Base-by-base conservation (phyloP, 2,888 invertebrate genomes). In the Thymelicus acteon region DNA sequence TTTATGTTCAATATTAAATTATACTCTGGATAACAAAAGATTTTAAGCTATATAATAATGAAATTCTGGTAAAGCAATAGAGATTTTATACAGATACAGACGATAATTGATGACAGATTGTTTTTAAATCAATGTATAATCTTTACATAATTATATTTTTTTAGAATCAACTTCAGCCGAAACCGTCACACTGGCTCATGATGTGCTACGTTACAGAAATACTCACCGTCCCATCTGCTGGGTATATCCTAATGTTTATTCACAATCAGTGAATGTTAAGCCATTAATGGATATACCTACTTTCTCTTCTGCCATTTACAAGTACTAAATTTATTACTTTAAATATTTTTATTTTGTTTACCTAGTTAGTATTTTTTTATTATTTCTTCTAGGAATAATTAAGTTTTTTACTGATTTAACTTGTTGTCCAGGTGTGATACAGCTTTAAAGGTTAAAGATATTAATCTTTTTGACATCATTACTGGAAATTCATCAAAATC, bases 231-330 rank as follows among this genome's bases (percentile, higher is more conserved):
- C 61, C 7, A 31, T 72, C 7, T 72, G 65, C 19, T 65, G 65
- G n/a, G 68, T 68, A n/a, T 72, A 65, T n/a, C 48, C 68, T 15
- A 44, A 15, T 64, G 12, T 24, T 12, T 19, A 57, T n/a, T 47
- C 47, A 6, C 49, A 62, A 52, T 57, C n/a, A 13, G 48, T 13
- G 0, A 19, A 24, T 1, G 57, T n/a, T 31, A 40, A 65, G 4
- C 47, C 57, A 6, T 48, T 67, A 31, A 52, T 68, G 61, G 39
- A 54, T 10, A n/a, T 68, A 68, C 67, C 60, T 15, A 2, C 40
- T 3, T 68, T 68, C 12, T 61, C 67, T 61, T 24, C 52, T 31
- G 44, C 61, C 44, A 61, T 68, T 15, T 48, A 68, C 24, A 68
- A 54, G 67, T 68, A 44, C 8, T 8, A 47, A 66, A 63, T 39